Base-by-base conservation (phyloP, 2,797 vertebrate species). In the Falco peregrinus region DNA sequence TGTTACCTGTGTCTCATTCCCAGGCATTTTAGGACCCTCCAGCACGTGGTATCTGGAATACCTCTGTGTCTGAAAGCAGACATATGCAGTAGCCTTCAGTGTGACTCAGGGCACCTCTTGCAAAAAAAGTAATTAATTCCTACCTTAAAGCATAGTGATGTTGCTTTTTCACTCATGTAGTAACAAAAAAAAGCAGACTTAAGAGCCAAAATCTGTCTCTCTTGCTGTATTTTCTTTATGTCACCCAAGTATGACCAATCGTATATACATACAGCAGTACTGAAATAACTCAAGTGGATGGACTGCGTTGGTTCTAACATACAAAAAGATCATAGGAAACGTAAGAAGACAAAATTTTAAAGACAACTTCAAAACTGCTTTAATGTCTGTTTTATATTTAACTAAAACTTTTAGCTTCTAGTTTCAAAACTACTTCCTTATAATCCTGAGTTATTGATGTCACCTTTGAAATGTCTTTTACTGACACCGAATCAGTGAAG, bases 401-500 rank as follows among this genome's bases (percentile, higher is more conserved):
- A 54, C 5, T 13, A 71, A 28, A 13, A 11, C 11, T 54, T 60
- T 17, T 28, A 35, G 25, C 26, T 71, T 80, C 37, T 60, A 10
- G 12, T 84, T 82, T 60, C 45, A 64, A 75, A 91, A 39, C 18
- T 43, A 19, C 12, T 85, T 79, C 43, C 35, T 71, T 73, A 39
- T 20, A 65, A 69, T 61, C 16, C 16, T 28, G 54, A 60, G 26
- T 48, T 87, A 64, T 12, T 65, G 26, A 20, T 50, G 21, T 56
- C 16, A 59, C 51, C 21, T 37, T 47, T 79, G 28, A 84, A 80
- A 51, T 7, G 3, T 21, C 50, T 87, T 80, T 37, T 48, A 28
- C 15, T 83, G 59, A 64, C 2, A 1, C 0, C 48, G 59, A 41
- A 68, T 48, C 6, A 61, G 9, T 1, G 0, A 83, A 60, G 31